phyloP scores from a whole-genome alignment of 2,888 invertebrate species.

The Oscheius sp. region DNA sequence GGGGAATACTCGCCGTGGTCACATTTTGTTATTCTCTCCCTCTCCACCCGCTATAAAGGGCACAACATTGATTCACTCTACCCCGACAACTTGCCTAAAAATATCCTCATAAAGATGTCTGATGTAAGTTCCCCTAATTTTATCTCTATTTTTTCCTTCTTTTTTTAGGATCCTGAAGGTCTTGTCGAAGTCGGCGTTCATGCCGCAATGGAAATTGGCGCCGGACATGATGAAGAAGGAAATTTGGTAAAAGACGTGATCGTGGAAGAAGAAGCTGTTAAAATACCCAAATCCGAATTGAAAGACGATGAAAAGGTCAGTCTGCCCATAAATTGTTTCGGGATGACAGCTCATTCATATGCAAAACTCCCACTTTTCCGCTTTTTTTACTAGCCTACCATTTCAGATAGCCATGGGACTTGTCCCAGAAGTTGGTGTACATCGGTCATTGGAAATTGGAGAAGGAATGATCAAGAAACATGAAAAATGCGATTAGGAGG shows the following conservation, averaged over 20 bases:
- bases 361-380: neutral
- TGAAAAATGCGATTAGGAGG: neutral
- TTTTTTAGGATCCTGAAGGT: neutral
- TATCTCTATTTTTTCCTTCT: neutral
- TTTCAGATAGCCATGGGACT: slow-evolving; percentile 37
- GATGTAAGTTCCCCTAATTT: neutral
- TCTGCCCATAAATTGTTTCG: neutral
- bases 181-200: neutral
- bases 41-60: too few relatives aligned
- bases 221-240: neutral
- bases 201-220: slow-evolving; percentile 4
- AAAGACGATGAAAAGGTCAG: slow-evolving; percentile 2
- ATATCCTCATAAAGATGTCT: neutral
- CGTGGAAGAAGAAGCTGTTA: neutral
- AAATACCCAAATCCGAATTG: neutral
- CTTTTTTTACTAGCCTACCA: neutral
- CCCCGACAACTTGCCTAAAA: neutral
- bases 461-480: neutral
- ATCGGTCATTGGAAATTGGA: neutral
- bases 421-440: slow-evolving; percentile 33
- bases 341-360: too few relatives aligned
- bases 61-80: too few relatives aligned
- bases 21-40: too few relatives aligned
- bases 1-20: too few relatives aligned
- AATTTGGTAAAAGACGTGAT: neutral